These are phyloP conservation scores for Xylophagus ater DNA, from an alignment of 2,888 invertebrate species.

Conservation along the genomic window DNA sequence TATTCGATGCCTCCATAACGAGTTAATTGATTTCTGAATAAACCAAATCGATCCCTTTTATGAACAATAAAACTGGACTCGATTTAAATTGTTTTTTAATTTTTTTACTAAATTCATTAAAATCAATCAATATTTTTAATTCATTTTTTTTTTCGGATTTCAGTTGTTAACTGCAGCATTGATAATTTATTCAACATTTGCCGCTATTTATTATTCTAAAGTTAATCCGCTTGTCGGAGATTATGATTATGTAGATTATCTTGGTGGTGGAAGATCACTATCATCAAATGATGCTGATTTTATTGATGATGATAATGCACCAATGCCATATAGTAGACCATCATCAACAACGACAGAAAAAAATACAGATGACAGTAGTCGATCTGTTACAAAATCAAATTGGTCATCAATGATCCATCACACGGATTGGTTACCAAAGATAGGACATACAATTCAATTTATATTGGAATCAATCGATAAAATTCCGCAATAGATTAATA, in stretches of 20 bases:
- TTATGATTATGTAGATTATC: slow-evolving; percentile 64
- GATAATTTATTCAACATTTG: slow-evolving; percentile 72
- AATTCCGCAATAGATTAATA: slow-evolving; percentile 21
- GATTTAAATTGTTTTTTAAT: background rate
- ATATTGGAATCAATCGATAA: slow-evolving; percentile 38
- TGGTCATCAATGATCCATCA: slow-evolving; percentile 19
- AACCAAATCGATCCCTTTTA: background rate
- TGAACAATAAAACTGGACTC: background rate
- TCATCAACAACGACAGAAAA: background rate
- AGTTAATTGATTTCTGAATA: no score
- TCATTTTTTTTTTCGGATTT: slow-evolving; percentile 24
- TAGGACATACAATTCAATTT: slow-evolving; percentile 33
- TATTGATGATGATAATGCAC: slow-evolving; percentile 21
- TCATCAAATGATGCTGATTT: slow-evolving; percentile 39
- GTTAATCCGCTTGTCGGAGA: slow-evolving; percentile 73
- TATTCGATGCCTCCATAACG: no score
- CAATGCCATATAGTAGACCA: background rate
- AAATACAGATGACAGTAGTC: background rate
- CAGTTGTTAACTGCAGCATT: slow-evolving; percentile 71
- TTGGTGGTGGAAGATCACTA: slow-evolving; percentile 52
- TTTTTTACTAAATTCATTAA: background rate
- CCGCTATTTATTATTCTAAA: slow-evolving; percentile 79
- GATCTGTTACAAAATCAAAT: slow-evolving; percentile 11
- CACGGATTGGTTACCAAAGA: slow-evolving; percentile 30
- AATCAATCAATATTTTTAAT: background rate